Evolutionary conservation across 2,797 vertebrate species (phyloP).

Genomic region (Delichon dasypus): DNA sequence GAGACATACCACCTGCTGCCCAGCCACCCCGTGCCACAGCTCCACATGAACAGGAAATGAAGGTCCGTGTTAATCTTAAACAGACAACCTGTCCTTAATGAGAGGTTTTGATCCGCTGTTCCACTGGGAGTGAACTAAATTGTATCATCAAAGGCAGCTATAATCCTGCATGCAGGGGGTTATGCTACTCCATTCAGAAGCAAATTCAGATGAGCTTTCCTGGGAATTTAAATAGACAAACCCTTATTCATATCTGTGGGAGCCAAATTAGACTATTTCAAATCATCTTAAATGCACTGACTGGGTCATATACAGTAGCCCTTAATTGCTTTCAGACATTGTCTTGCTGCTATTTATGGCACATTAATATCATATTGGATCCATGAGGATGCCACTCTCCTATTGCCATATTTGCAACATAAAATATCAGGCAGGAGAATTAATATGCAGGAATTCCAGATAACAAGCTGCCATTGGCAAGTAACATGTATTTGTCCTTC

Average conservation of each 20-base stretch:
- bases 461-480: neutral
- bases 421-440: neutral
- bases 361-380: fast-evolving
- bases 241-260: neutral
- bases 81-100: neutral
- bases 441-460: neutral
- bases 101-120: neutral
- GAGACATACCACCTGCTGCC: neutral
- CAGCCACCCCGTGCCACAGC: neutral
- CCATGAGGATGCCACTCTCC: neutral
- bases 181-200: neutral
- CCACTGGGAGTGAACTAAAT: neutral
- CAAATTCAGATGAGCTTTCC: neutral
- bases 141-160: neutral
- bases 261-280: neutral
- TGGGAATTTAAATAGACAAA: neutral
- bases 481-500: neutral
- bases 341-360: neutral
- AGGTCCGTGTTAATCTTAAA: neutral
- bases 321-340: neutral
- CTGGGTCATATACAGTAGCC: neutral
- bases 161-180: neutral
- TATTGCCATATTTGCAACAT: neutral
- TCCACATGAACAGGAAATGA: neutral
- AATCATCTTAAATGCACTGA: neutral